Base-by-base conservation (phyloP, 2,888 invertebrate species). In the Amiota minor region DNA sequence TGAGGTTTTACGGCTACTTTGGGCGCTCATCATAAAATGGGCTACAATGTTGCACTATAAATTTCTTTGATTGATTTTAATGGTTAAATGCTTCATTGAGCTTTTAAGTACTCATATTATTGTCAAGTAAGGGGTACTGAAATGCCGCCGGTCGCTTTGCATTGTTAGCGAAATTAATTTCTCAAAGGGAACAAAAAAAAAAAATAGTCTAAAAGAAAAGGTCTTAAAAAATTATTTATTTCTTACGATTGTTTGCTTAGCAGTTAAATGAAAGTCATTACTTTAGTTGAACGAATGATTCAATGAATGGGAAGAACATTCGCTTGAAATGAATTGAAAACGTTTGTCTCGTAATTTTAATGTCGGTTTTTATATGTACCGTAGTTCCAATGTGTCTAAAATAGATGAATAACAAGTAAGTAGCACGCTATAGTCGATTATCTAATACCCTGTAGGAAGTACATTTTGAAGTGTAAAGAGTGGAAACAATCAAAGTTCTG, bases 1-100 rank as follows among this genome's bases (percentile, higher is more conserved):
- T 23, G 47, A 47, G 67, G 9, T 53, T 68, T 68, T 53, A 68
- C 20, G 50, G 67, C 50, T 50, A 68, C 65, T 12, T 20, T 64
- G 56, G 35, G 59, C 59, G 16, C n/a, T 62, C 35, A 53, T 53
- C 50, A 68, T 68, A 68, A 68, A 68, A 50, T 68, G 53, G 50
- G 67, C 80, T 76, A 86, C 86, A 87, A 84, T 87, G 86, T 87
- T 83, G 80, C 79, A 82, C 80, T 81, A 87, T 87, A 87, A 87
- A 87, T 86, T 80, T 85, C 81, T 83, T 87, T 87, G 87, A 87
- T 87, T 87, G 87, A 87, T 87, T 87, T 87, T 87, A 88, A 88
- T 88, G 87, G 82, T 84, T 81, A 83, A 85, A 84, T 86, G 87
- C 85, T 80, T 81, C 87, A 87, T 87, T 88, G 88, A 80, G 84